Evolutionary conservation across 64 coral and sea anemone genomes (phyloP), one percentile per base, ranked within the genome.

Genomic region (Porites australiensis): DNA sequence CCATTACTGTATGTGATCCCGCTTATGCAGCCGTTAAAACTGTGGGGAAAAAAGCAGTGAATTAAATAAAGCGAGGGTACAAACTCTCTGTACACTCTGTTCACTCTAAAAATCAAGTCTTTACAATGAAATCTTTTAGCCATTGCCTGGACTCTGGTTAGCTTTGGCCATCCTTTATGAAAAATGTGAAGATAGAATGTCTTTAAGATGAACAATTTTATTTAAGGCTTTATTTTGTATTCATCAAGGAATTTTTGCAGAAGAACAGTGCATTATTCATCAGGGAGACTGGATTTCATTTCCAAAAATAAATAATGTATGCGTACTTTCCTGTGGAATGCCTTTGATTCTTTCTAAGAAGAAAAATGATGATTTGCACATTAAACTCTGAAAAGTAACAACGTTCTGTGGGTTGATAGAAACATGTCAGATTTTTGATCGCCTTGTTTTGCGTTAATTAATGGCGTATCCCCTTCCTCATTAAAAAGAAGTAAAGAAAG

Each of bases 1-100:
- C 50, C 46, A 23, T 70, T 75, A 58, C 60, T 93, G 12, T 87
- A 59, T 44, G 44, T 93, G 13, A 93, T 85, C 9, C 91, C 83
- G 47, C 91, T 93, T 16, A 93, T 93, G 18, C 91, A 93, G 45
- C 91, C 91, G 4, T 77, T 15, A 19, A 87, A 93, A 21, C 91
- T 93, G 27, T 37, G 27, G 27, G 27, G 27, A 44, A 66, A 65
- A 3, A 87, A 2, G 13, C 37, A 16, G 49, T 11, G 18, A 64
- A 63, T 3, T 77, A 3, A 11, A 4, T 13, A 50, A 13, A 64
- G 19, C 59, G 44, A 73, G 15, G 2, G 47, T 6, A 9, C 14
- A 64, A 49, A 82, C 27, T 2, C 15, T 19, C 5, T 58, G 61
- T 4, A 3, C 59, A 59, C 5, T 15, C 54, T 9, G 12, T 7